Evolutionary conservation across 2,888 invertebrate species (phyloP).

Genomic region (Ceratothoa steindachneri): DNA sequence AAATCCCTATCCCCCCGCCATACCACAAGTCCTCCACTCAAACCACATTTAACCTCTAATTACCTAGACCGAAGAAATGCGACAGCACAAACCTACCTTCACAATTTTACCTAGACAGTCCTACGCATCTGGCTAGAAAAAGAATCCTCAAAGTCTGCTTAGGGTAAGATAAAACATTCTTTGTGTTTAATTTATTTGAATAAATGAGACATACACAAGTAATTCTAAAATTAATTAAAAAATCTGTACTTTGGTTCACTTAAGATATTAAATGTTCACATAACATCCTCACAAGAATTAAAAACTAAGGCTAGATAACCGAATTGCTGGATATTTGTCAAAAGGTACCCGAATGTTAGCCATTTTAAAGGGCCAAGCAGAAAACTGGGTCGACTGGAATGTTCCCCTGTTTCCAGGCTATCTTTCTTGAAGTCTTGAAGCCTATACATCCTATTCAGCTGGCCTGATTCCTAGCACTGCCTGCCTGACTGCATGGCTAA

Average conservation of each 20-base stretch:
- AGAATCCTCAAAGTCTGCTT: conserved; percentile 9
- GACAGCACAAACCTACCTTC: background rate
- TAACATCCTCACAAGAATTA: background rate
- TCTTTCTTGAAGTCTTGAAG: conserved; percentile 5
- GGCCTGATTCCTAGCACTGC: conserved; percentile 8
- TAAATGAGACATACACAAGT: background rate
- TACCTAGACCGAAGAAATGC: background rate
- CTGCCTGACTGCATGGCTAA: conserved; percentile 7
- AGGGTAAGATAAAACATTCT: conserved; percentile 10
- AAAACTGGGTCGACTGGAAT: background rate
- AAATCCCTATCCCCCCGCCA: background rate
- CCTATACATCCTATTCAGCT: conserved; percentile 13
- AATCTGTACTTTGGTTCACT: background rate
- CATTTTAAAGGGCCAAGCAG: background rate
- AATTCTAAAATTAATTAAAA: background rate
- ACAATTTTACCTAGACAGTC: conserved; percentile 7
- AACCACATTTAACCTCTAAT: background rate
- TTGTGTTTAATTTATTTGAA: background rate
- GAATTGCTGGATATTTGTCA: background rate
- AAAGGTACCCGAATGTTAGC: background rate
- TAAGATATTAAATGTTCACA: background rate
- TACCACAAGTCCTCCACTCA: background rate
- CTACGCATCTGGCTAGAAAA: background rate
- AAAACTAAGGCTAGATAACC: background rate
- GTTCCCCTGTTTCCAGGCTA: background rate